Evolutionary conservation across 2,113 vertebrate genomes (phyloP).

Genomic region (Cryptomyrus ogoouensis): DNA sequence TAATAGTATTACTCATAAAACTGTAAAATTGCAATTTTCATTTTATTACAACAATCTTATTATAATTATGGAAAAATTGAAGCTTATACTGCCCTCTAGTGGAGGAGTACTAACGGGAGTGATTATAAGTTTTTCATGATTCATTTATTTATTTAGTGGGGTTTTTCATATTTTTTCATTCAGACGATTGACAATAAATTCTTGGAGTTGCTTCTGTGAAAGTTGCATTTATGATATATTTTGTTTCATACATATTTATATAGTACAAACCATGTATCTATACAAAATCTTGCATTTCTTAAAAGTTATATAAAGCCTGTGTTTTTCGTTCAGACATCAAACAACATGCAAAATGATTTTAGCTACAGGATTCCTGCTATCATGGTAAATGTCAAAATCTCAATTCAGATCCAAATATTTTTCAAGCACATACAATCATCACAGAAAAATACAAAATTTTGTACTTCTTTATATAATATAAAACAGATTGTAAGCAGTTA

Average conservation of each 20-base stretch:
- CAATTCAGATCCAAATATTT: background rate
- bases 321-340: background rate
- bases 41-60: background rate
- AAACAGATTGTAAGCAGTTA: background rate
- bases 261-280: background rate
- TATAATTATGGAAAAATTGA: background rate
- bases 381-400: background rate
- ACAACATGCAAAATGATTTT: background rate
- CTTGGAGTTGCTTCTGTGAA: background rate
- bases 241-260: background rate
- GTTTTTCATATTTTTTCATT: background rate
- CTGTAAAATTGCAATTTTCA: background rate
- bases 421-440: background rate
- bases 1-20: background rate
- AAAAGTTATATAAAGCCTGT: background rate
- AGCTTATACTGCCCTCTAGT: conserved; percentile 13
- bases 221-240: background rate
- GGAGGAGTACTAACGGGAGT: background rate
- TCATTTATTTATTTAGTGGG: background rate
- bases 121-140: background rate
- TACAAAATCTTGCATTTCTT: background rate
- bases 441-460: background rate
- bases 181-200: background rate
- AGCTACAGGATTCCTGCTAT: background rate
- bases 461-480: background rate